Evolutionary conservation across 2,797 vertebrate species (phyloP), one percentile per base, ranked within the genome.

Genomic region (Syndactyla subalaris): DNA sequence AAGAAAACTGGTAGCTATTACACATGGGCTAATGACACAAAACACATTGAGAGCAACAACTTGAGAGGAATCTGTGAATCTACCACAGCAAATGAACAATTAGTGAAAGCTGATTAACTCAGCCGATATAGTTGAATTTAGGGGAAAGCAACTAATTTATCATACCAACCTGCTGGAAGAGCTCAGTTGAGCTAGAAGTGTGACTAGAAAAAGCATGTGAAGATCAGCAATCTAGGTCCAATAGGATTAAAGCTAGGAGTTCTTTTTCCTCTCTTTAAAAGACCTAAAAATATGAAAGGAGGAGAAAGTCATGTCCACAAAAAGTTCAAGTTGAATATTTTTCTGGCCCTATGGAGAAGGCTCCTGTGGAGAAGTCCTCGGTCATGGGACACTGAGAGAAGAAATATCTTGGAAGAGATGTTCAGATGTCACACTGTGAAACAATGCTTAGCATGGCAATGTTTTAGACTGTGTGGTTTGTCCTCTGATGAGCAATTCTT

Each of bases 401-500:
- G 55, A 91, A 95, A 62, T 73, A 72, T 73, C 77, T 95, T 94
- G 95, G 74, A 85, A 76, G 34, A 92, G 73, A 75, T 6, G 15
- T 39, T 76, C 27, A 63, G 55, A 67, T 84, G 34, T 90, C 92
- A 70, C 32, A 26, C 80, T 88, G 93, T 36, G 83, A 91, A 94
- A 87, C 83, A 94, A 77, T 77, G 63, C 88, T 92, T 82, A 79
- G 71, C 43, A 32, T 74, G 80, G 34, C 52, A 36, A 39, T 46
- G 45, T 78, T 87, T 87, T 38, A 74, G 67, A 66, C n/a, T 52
- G 15, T 89, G 91, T 59, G 94, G 94, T 94, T 97, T 94, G 93
- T 88, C 66, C 26, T 81, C 45, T 26, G 58, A 34, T 54, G 73
- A 84, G 29, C 32, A 84, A 78, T 94, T 81, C 46, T 78, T 8